These are phyloP conservation scores for Druceiella hillmani DNA, from an alignment of 2,888 invertebrate species.

Conservation along the genomic window DNA sequence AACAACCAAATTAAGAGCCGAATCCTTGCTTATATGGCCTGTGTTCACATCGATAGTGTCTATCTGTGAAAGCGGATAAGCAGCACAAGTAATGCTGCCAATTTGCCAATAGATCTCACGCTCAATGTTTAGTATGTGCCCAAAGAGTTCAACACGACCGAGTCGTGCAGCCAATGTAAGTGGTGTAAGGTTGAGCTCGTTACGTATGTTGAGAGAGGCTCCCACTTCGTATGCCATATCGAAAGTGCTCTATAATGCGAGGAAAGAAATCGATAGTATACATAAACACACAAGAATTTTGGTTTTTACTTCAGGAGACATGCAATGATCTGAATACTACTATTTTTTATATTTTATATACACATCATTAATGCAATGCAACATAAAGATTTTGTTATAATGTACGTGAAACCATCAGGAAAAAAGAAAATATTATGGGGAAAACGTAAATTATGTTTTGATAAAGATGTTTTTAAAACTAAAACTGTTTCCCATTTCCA, in stretches of 20 bases:
- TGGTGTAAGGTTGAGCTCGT: constrained; percentile 84
- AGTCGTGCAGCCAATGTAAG: constrained; percentile 90
- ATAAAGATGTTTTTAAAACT: too few relatives aligned
- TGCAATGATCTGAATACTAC: too few relatives aligned
- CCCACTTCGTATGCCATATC: constrained; percentile 94
- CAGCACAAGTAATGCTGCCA: constrained; percentile 93
- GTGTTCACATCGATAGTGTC: constrained; percentile 92
- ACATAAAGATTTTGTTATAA: too few relatives aligned
- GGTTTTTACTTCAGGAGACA: background rate
- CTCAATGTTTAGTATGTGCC: constrained; percentile 94
- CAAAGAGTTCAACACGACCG: constrained; percentile 92
- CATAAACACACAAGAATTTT: too few relatives aligned
- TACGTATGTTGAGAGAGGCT: constrained; percentile 79
- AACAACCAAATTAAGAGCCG: constrained; percentile 91
- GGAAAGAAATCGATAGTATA: too few relatives aligned
- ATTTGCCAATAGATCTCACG: constrained; percentile 97
- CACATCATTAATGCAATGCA: too few relatives aligned
- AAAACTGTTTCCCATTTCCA: too few relatives aligned
- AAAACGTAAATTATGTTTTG: too few relatives aligned
- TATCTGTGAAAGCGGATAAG: constrained; percentile 90
- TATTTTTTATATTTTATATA: too few relatives aligned
- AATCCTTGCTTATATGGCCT: constrained; percentile 91
- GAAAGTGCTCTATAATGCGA: constrained; percentile 67
- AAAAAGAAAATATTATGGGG: too few relatives aligned
- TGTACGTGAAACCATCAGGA: too few relatives aligned